A percentile compares a stretch with the other conserved stretches of the same genome.
These are phyloP conservation scores for Rhynchopsitta pachyrhyncha DNA, from an alignment of 2,113 vertebrate genomes.

Conservation along the genomic window DNA sequence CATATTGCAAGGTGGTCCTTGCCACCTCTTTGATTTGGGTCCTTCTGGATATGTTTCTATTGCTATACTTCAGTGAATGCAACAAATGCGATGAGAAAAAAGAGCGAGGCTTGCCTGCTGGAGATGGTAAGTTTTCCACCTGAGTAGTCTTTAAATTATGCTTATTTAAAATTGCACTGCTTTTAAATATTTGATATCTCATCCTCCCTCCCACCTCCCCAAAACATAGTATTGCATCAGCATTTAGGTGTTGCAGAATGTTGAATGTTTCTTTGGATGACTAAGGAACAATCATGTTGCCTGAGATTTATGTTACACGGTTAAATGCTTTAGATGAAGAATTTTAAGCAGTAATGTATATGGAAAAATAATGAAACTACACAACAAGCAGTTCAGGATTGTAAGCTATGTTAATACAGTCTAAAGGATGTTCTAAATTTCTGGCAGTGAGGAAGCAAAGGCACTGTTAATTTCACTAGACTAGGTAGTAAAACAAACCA, in stretches of 20 bases:
- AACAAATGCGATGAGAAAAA: constrained; percentile 98
- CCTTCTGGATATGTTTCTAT: constrained; percentile 97
- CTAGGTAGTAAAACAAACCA: not conserved
- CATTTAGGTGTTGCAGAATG: not conserved
- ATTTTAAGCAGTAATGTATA: not conserved
- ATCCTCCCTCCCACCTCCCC: accelerated
- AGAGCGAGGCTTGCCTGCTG: constrained; percentile 88
- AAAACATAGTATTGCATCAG: not conserved
- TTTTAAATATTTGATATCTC: not conserved
- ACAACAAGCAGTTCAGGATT: not conserved
- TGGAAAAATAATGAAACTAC: not conserved
- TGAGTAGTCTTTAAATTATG: not conserved
- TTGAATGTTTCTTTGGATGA: not conserved
- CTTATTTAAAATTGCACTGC: not conserved
- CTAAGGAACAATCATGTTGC: not conserved
- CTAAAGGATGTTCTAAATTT: not conserved
- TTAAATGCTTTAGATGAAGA: not conserved
- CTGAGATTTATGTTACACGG: not conserved
- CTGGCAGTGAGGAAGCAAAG: not conserved
- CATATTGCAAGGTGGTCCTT: constrained; percentile 98
- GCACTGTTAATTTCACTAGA: not conserved
- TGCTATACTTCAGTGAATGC: constrained; percentile 99
- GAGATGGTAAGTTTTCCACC: constrained; percentile 77
- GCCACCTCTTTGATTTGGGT: constrained; percentile 99
- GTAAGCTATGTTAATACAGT: not conserved